These are phyloP conservation scores for Galerucella nymphaeae DNA, from an alignment of 2,888 invertebrate genomes.

Conservation along the genomic window DNA sequence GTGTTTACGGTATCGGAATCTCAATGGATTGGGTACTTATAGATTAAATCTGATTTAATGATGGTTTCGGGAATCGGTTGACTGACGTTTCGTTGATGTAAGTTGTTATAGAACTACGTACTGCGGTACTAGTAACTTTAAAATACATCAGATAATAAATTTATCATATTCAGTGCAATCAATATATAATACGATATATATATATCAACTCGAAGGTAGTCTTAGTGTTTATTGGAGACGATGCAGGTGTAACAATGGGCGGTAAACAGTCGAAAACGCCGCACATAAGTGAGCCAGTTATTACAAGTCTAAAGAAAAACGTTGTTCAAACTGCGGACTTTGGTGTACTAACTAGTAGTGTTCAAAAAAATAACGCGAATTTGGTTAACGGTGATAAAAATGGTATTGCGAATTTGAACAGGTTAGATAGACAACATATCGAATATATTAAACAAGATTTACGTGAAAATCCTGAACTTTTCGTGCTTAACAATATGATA, in stretches of 20 bases:
- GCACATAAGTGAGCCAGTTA: not conserved
- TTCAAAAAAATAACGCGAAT: not conserved
- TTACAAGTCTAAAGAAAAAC: not conserved
- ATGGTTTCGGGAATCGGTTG: not conserved
- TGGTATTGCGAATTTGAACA: conserved; percentile 41
- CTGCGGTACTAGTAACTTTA: not conserved
- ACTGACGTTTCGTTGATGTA: not conserved
- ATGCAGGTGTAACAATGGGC: conserved; percentile 1
- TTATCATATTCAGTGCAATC: not conserved
- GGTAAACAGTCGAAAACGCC: not conserved
- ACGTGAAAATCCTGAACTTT: conserved; percentile 72
- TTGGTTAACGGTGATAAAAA: not conserved
- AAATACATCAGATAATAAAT: not conserved
- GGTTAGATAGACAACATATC: conserved; percentile 69
- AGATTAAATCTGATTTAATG: not conserved
- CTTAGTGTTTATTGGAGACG: not conserved
- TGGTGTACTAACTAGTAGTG: not conserved
- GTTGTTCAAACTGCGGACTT: not conserved
- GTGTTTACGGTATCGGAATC: not conserved
- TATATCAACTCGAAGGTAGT: not conserved
- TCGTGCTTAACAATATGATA: conserved; percentile 81
- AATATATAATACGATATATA: not conserved
- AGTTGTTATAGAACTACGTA: not conserved
- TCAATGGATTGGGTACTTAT: not conserved
- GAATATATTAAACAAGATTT: conserved; percentile 71